Conservation (phyloP, 1,140 invertebrate species). For the Stenopsyche tienmushanensis region DNA sequence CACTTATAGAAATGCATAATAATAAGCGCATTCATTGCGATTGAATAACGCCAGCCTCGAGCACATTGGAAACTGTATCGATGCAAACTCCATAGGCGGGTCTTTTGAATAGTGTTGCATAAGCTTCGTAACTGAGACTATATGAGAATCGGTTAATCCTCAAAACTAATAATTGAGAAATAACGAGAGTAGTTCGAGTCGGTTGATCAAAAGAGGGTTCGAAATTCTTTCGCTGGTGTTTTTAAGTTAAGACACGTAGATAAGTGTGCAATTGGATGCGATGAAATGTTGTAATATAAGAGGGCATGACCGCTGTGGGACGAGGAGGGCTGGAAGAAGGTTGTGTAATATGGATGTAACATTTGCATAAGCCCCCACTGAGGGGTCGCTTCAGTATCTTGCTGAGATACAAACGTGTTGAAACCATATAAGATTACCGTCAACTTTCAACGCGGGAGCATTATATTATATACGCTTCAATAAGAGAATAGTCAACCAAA, state of each 20-base stretch:
- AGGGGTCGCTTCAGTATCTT: slow-evolving; percentile 1
- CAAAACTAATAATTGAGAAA: neutral
- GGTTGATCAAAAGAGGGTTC: neutral
- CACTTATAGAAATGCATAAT: slow-evolving; percentile 4
- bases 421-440: slow-evolving; percentile 25
- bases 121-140: neutral
- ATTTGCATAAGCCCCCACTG: slow-evolving; percentile 34
- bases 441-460: too few relatives aligned
- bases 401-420: slow-evolving; percentile 13
- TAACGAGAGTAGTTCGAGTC: neutral
- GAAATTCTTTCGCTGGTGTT: neutral
- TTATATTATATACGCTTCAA: too few relatives aligned
- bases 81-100: too few relatives aligned
- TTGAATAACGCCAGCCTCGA: too few relatives aligned
- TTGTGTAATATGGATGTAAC: slow-evolving; percentile 38
- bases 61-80: too few relatives aligned
- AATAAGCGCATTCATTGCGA: neutral
- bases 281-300: neutral
- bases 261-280: neutral
- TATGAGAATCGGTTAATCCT: neutral
- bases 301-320: neutral
- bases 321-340: neutral
- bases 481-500: too few relatives aligned
- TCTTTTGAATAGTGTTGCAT: neutral
- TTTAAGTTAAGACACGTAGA: neutral